phyloP scores from a whole-genome alignment of 2,113 vertebrate genomes.

The Passer domesticus region DNA sequence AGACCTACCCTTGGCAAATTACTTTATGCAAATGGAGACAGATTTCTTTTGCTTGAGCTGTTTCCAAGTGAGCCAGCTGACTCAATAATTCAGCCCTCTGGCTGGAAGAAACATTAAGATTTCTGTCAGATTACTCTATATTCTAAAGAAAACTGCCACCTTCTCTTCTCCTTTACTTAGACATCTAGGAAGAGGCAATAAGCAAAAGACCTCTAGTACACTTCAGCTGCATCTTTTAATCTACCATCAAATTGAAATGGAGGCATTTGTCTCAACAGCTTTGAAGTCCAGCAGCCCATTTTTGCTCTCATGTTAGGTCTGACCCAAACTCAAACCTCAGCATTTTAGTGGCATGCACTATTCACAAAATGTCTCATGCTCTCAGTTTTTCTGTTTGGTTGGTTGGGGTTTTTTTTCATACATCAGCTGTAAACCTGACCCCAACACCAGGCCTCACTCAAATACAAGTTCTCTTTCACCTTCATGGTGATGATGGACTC shows the following conservation, averaged over 20 bases:
- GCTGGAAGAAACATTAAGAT: slow-evolving; percentile 39
- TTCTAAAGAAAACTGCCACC: slow-evolving; percentile 45
- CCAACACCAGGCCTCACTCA: background rate
- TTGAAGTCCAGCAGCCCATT: background rate
- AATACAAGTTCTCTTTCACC: background rate
- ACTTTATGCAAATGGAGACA: slow-evolving; percentile 14
- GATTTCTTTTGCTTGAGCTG: slow-evolving; percentile 34
- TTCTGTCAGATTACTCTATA: slow-evolving; percentile 39
- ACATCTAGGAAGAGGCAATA: slow-evolving; percentile 21
- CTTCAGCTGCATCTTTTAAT: slow-evolving; percentile 1
- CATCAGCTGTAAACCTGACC: background rate
- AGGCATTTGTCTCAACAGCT: background rate
- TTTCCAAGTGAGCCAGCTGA: slow-evolving; percentile 50
- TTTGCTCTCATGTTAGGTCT: background rate
- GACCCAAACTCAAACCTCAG: slow-evolving; percentile 4
- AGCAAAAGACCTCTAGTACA: slow-evolving; percentile 15
- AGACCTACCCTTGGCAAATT: slow-evolving; percentile 8
- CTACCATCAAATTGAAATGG: background rate
- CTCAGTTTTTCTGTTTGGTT: background rate
- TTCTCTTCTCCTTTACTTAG: slow-evolving; percentile 30
- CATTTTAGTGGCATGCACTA: background rate
- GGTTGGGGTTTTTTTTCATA: no score
- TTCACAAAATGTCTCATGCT: background rate
- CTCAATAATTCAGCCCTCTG: slow-evolving; percentile 44
- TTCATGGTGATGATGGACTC: background rate